Evolutionary conservation across 2,888 invertebrate genomes (phyloP).

Genomic region (Leptinotarsa peninsularis): DNA sequence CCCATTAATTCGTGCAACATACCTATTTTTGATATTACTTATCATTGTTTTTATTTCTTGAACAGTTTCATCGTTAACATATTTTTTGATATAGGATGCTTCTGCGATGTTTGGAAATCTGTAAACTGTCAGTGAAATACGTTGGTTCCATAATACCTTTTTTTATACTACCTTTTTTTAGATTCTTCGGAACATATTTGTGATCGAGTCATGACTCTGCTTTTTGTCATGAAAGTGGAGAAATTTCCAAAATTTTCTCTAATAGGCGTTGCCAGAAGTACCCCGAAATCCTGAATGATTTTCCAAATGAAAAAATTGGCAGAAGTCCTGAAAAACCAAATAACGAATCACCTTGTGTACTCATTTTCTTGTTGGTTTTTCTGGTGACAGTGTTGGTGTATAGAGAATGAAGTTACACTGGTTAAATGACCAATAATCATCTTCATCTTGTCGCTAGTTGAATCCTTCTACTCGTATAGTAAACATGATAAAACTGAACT

Average conservation of each 20-base stretch:
- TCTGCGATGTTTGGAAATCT: slow-evolving; percentile 33
- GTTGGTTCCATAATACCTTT: neutral
- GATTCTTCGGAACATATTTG: slow-evolving; percentile 24
- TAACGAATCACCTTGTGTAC: no score
- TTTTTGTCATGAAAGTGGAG: slow-evolving; percentile 11
- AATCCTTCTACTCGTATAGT: no score
- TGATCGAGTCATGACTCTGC: slow-evolving; percentile 2
- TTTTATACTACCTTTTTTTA: slow-evolving; percentile 19
- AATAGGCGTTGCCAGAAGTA: slow-evolving; percentile 29
- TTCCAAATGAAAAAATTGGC: slow-evolving; percentile 35
- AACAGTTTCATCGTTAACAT: slow-evolving; percentile 15
- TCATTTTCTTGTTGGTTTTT: no score
- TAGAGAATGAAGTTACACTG: no score
- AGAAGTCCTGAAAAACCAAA: slow-evolving; percentile 26
- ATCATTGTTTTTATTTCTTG: slow-evolving; percentile 21
- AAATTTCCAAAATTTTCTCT: slow-evolving; percentile 31
- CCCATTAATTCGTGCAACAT: slow-evolving; percentile 2
- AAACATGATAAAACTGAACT: no score
- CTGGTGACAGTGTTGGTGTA: no score
- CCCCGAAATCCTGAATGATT: slow-evolving; percentile 32
- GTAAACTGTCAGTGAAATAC: neutral
- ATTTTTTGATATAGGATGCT: slow-evolving; percentile 16
- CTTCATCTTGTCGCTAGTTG: no score
- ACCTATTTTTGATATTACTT: slow-evolving; percentile 21
- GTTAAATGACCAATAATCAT: no score